Evolutionary conservation across 2,888 invertebrate genomes (phyloP), one percentile per base, ranked within the genome.

Genomic region (Rhopalosiphum nymphaeae): DNA sequence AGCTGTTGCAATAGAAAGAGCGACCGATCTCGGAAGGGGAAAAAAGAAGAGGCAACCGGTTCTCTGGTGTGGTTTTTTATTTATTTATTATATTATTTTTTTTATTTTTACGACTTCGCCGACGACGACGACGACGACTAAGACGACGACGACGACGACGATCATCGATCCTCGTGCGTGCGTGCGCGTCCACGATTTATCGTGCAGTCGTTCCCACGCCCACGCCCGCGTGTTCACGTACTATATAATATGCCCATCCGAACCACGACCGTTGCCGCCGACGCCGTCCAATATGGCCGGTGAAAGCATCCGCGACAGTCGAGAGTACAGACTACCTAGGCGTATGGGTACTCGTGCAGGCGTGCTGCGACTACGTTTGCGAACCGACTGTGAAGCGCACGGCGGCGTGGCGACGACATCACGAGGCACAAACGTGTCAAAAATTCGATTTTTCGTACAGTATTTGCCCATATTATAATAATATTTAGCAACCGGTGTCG

Each of bases 61-160:
- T 94, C 90, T 94, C n/a, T 29, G 90, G 90, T 94, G 90, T 90
- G 93, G 93, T 94, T 94, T 94, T 94, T 94, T 93, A 93, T 93
- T 90, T 92, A 88, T 92, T 84, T 91, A 91, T 88, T 88, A 88
- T 88, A 78, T 78, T 91, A 53, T 85, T 91, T 89, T 84, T 93
- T 56, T 89, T 89, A 78, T 93, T 93, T 89, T 89, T 93, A 92
- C 92, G 92, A 92, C 93, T 93, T 56, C 36, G 49, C 53, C 92
- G 92, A 86, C 85, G 86, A 92, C 61, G 91, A 91, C 91, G 56
- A 88, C 88, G 61, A 46, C 89, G 57, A 53, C 88, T 84, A 84
- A 78, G 88, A 88, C 89, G 89, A 61, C 44, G 90, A 90, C 89
- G 89, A 86, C 93, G 57, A 78, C 93, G 89, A 94, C 84, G 93